Evolutionary conservation across 2,797 vertebrate species (phyloP).

Genomic region (Gobionotothen gibberifrons): DNA sequence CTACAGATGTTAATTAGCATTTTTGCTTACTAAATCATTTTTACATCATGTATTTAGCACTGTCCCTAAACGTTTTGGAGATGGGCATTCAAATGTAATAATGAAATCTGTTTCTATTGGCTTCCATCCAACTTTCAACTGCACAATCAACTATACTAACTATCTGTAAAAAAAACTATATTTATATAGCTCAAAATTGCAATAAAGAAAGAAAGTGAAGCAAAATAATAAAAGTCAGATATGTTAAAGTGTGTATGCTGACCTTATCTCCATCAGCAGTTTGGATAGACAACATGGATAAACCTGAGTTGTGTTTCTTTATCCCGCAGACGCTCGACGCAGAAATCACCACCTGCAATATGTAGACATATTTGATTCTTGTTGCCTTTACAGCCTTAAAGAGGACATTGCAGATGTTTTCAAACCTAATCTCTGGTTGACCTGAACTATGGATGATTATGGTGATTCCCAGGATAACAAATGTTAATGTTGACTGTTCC

Average conservation of each 20-base stretch:
- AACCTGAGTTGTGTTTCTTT: slow-evolving; percentile 85
- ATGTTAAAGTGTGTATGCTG: slow-evolving; percentile 27
- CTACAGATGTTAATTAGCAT: too few relatives aligned
- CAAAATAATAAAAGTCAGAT: not conserved
- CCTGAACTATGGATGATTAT: not conserved
- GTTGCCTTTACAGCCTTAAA: not conserved
- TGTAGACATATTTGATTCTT: not conserved
- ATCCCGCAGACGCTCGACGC: slow-evolving; percentile 69
- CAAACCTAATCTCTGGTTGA: not conserved
- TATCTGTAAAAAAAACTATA: not conserved
- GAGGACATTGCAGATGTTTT: slow-evolving; percentile 2
- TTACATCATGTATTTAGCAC: too few relatives aligned
- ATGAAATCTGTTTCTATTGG: not conserved
- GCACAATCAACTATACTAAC: not conserved
- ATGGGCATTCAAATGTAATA: not conserved
- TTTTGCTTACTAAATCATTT: too few relatives aligned
- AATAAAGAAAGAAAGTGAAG: not conserved
- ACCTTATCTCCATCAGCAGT: slow-evolving; percentile 87
- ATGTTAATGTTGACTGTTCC: not conserved
- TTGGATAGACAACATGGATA: slow-evolving; percentile 86
- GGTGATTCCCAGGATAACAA: not conserved
- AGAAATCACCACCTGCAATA: slow-evolving; percentile 81
- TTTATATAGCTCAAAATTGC: not conserved
- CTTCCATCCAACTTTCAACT: not conserved
- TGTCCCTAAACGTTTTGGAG: not conserved